phyloP scores from a whole-genome alignment of 2,888 invertebrate genomes.

The Mactromeris polynyma region DNA sequence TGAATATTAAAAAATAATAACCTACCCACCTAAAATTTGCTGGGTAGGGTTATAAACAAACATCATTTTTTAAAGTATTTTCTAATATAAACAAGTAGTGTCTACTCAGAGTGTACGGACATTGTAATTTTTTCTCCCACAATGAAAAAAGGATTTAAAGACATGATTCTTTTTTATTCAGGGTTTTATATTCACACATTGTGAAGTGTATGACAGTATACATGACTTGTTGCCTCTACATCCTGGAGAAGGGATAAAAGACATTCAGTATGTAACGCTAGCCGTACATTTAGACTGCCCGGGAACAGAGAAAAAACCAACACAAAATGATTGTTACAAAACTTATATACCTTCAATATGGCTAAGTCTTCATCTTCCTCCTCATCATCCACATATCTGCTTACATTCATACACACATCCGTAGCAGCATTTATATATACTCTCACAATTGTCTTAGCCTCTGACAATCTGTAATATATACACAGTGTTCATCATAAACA shows the following conservation, averaged over 20 bases:
- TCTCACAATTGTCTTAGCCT: conserved; percentile 69
- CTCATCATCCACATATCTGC: conserved; percentile 52
- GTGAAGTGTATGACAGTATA: conserved; percentile 61
- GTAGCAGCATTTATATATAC: conserved; percentile 54
- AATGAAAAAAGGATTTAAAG: too few species aligned
- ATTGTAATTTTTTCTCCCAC: too few species aligned
- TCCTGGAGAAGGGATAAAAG: conserved; percentile 57
- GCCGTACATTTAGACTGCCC: conserved; percentile 55
- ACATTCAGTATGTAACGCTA: conserved; percentile 68
- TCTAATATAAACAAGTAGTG: too few species aligned
- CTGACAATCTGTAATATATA: conserved; percentile 63
- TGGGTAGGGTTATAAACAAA: too few species aligned
- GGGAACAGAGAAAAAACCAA: conserved; percentile 45
- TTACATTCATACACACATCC: conserved; percentile 49
- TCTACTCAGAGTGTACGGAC: too few species aligned
- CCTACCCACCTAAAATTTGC: too few species aligned
- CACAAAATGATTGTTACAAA: neutral
- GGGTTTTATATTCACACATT: conserved; percentile 60
- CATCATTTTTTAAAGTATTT: too few species aligned
- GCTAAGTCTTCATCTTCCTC: conserved; percentile 51
- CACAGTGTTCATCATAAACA: too few species aligned
- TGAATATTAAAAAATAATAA: too few species aligned
- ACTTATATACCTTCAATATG: conserved; percentile 58
- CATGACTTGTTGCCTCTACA: conserved; percentile 45
- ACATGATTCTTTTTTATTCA: conserved; percentile 13